These are phyloP conservation scores for Reticulitermes lucifugus DNA, from an alignment of 2,888 invertebrate species.

Conservation along the genomic window DNA sequence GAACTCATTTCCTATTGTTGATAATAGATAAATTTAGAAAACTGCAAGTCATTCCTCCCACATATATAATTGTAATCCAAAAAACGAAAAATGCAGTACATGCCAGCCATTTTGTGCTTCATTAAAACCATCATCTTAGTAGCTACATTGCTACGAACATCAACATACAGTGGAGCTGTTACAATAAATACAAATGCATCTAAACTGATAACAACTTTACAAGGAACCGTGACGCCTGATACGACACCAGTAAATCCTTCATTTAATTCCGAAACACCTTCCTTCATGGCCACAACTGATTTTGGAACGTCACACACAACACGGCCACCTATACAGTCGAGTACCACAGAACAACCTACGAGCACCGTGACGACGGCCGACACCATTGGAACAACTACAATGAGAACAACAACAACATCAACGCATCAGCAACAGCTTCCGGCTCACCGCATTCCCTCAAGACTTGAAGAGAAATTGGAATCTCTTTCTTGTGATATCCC, in stretches of 20 bases:
- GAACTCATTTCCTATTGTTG: no score
- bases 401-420: neutral
- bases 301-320: neutral
- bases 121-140: neutral
- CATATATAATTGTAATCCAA: no score
- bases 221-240: neutral
- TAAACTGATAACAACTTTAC: neutral
- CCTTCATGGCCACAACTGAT: neutral
- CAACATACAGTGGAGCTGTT: no score
- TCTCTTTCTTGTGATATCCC: slow-evolving; percentile 75
- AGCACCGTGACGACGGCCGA: neutral
- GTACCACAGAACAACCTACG: neutral
- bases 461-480: slow-evolving; percentile 73
- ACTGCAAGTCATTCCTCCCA: no score
- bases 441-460: slow-evolving; percentile 61
- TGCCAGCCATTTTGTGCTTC: no score
- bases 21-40: no score
- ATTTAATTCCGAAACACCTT: neutral
- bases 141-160: neutral
- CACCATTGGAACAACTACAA: neutral
- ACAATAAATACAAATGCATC: neutral
- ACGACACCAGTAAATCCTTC: slow-evolving; percentile 1
- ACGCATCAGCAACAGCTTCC: neutral
- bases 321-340: neutral
- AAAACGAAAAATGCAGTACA: no score